Conservation (phyloP, 2,888 invertebrate genomes). For the Drosophila anceps region DNA sequence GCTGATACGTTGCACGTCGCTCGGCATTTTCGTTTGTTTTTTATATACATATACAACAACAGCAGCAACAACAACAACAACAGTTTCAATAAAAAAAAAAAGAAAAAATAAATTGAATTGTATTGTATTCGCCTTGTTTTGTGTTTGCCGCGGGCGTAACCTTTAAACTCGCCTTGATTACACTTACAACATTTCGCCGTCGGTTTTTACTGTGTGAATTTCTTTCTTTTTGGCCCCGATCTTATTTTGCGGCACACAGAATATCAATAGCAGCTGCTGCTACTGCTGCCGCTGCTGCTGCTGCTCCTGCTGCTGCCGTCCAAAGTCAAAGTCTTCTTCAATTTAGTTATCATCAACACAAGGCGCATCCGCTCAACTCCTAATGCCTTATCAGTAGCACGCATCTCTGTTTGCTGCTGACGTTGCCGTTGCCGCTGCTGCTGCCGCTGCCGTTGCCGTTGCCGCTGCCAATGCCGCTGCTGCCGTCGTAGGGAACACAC, state of each 20-base stretch:
- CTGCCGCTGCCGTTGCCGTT: conserved; percentile 24
- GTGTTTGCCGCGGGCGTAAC: conserved; percentile 60
- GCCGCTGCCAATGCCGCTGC: conserved; percentile 20
- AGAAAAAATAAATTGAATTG: conserved; percentile 30
- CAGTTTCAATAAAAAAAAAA: not conserved
- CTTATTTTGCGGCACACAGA: conserved; percentile 14
- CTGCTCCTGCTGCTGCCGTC: conserved; percentile 37
- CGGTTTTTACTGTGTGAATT: conserved; percentile 32
- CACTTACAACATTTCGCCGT: conserved; percentile 37
- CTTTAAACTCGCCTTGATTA: conserved; percentile 62
- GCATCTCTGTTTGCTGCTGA: conserved; percentile 47
- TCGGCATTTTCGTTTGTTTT: conserved; percentile 52
- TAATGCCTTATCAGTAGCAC: conserved; percentile 69
- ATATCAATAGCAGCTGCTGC: conserved; percentile 27
- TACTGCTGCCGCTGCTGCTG: not conserved
- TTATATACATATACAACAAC: conserved; percentile 22
- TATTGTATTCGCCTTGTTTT: conserved; percentile 28
- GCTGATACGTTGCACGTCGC: conserved; percentile 34
- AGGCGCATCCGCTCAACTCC: conserved; percentile 51
- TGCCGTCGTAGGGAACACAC: conserved; percentile 58
- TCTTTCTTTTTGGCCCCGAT: conserved; percentile 5
- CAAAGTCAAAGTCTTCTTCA: conserved; percentile 50
- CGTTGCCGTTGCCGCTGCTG: conserved; percentile 33
- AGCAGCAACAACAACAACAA: not conserved
- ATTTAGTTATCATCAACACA: conserved; percentile 55